Evolutionary conservation across 2,113 vertebrate genomes (phyloP).

Genomic region (Tretioscincus oriximinensis): DNA sequence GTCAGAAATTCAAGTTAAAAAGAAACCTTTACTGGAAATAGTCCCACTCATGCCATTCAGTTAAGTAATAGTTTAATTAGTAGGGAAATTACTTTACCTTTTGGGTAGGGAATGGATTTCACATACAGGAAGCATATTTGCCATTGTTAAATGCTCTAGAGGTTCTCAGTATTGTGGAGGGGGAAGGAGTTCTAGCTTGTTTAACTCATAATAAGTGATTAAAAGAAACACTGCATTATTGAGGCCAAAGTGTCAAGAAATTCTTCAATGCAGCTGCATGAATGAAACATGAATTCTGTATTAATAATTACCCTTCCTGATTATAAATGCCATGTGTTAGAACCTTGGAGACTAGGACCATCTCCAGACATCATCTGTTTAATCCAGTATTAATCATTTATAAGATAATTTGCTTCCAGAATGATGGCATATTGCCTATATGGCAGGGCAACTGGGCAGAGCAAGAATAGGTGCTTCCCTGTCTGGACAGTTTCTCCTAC

Average conservation of each 20-base stretch:
- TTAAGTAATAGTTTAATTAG: slow-evolving; percentile 26
- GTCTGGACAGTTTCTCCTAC: no score
- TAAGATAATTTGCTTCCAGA: no score
- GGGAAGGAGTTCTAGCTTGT: no score
- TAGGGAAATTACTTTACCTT: slow-evolving; percentile 18
- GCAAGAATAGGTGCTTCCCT: no score
- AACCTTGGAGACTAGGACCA: no score
- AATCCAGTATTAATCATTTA: no score
- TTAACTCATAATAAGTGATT: no score
- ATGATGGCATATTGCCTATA: no score
- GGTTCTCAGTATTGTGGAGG: slow-evolving; percentile 10
- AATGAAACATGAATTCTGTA: background rate
- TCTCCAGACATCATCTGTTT: no score
- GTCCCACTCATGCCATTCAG: slow-evolving; percentile 4
- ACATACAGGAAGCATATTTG: background rate
- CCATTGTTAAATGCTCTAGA: slow-evolving; percentile 25
- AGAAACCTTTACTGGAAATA: background rate
- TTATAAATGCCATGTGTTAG: background rate
- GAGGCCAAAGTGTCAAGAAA: no score
- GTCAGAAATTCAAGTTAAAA: background rate
- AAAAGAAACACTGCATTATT: no score
- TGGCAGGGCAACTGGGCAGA: no score
- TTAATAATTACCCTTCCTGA: background rate
- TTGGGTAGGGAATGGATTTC: slow-evolving; percentile 14
- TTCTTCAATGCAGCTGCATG: background rate